A percentile compares a stretch with the other conserved stretches of the same genome.
Conservation (phyloP, 2,797 vertebrate genomes). For the Pipistrellus pygmaeus region DNA sequence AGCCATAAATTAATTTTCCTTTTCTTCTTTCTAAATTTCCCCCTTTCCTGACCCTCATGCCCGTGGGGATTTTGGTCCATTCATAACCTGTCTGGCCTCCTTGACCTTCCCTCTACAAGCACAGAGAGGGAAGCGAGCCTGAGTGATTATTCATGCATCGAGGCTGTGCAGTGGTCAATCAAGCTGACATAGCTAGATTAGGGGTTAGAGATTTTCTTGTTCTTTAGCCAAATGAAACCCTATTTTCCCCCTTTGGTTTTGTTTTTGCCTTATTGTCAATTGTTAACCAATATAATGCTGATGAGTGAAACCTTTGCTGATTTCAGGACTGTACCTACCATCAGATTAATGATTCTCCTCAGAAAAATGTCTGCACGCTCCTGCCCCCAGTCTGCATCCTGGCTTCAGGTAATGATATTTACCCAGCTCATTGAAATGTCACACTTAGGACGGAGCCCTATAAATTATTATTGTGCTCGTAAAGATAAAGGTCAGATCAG, state of each 20-base stretch:
- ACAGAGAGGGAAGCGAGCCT: neutral
- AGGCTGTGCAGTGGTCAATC: neutral
- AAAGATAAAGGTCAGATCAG: slow-evolving; percentile 83
- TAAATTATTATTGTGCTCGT: slow-evolving; percentile 81
- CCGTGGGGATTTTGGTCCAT: neutral
- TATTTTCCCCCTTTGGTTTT: neutral
- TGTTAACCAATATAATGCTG: neutral
- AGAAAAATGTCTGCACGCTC: slow-evolving; percentile 16
- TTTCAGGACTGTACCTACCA: neutral
- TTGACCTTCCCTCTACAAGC: neutral
- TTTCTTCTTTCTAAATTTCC: neutral
- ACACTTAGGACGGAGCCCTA: slow-evolving; percentile 77
- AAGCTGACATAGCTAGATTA: neutral
- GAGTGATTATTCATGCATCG: neutral
- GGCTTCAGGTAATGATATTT: slow-evolving; percentile 79
- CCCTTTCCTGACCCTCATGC: neutral
- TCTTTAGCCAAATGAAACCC: slow-evolving; percentile 8
- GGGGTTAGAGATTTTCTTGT: neutral
- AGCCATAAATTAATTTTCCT: neutral
- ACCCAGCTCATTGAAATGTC: slow-evolving; percentile 83
- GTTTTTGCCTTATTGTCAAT: slow-evolving; percentile 28
- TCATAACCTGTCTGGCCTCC: neutral
- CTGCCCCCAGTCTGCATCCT: slow-evolving; percentile 46
- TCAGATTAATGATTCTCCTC: slow-evolving; percentile 61
- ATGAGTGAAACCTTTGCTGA: slow-evolving; percentile 51